phyloP scores from a whole-genome alignment of 1,140 invertebrate species.

The Hormaphis cornu region DNA sequence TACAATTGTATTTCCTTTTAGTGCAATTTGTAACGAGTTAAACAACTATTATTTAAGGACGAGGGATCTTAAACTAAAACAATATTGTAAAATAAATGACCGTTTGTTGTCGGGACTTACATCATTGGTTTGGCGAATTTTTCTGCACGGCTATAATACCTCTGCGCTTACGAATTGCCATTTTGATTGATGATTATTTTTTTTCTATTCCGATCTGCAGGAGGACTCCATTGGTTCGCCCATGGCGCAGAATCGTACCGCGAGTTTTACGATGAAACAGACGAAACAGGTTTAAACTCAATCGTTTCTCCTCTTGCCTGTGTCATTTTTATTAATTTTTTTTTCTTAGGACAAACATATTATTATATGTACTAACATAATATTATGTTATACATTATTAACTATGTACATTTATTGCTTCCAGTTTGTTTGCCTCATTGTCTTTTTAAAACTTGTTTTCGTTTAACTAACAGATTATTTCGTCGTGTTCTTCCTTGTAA shows the following conservation, averaged over 20 bases:
- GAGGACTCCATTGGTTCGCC: constrained; percentile 38
- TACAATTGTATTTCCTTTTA: too few species aligned
- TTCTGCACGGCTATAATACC: too few species aligned
- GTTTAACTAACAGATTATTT: constrained; percentile 1
- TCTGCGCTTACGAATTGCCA: too few species aligned
- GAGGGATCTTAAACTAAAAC: too few species aligned
- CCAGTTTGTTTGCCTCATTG: background rate
- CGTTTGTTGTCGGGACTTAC: too few species aligned
- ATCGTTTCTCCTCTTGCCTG: background rate
- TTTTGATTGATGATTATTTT: background rate
- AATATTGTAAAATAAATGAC: too few species aligned
- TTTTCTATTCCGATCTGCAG: constrained; percentile 9
- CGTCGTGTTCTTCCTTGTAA: too few species aligned
- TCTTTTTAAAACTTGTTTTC: too few species aligned
- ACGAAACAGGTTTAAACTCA: constrained; percentile 26
- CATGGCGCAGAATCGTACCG: constrained; percentile 39
- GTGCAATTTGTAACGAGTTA: too few species aligned
- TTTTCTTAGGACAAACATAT: background rate
- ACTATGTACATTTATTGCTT: background rate
- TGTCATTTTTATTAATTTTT: background rate
- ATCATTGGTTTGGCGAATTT: too few species aligned
- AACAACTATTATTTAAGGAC: too few species aligned
- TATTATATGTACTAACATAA: constrained; percentile 27
- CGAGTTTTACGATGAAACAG: constrained; percentile 26
- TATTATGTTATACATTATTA: too few species aligned